Conservation (phyloP, 92 coral and sea anemone species). For the Zoanthus sociatus region DNA sequence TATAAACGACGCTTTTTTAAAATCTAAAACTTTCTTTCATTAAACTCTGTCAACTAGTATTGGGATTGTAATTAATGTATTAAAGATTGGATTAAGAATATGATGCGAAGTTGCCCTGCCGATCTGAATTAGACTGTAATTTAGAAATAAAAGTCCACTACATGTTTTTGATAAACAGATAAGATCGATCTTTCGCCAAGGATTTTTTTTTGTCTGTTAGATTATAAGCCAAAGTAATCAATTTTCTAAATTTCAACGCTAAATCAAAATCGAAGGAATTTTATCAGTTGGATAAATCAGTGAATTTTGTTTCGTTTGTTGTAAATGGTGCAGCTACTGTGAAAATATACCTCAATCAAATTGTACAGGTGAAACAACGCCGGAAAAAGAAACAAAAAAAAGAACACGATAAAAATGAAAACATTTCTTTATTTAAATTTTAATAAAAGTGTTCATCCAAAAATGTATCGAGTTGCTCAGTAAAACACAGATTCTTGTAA, state of each 20-base stretch:
- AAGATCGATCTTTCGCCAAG: slow-evolving; percentile 8
- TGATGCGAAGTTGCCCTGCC: neutral
- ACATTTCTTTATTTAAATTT: neutral
- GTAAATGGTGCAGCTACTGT: neutral
- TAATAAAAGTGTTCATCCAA: neutral
- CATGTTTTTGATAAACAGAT: slow-evolving; percentile 8
- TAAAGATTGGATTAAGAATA: slow-evolving; percentile 11
- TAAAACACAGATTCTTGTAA: neutral
- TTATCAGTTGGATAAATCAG: neutral
- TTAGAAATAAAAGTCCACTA: slow-evolving; percentile 11
- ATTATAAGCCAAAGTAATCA: neutral
- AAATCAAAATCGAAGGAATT: slow-evolving; percentile 2
- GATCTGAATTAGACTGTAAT: neutral
- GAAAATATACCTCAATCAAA: neutral
- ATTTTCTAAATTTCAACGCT: neutral
- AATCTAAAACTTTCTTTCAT: neutral
- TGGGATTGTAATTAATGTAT: neutral
- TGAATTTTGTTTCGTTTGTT: neutral
- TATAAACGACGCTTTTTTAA: neutral
- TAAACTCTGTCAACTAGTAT: neutral
- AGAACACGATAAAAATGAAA: slow-evolving; percentile 7
- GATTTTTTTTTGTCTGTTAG: neutral
- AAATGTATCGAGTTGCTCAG: neutral
- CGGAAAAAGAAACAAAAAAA: neutral
- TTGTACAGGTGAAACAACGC: slow-evolving; percentile 1